A percentile compares a stretch with the other conserved stretches of the same genome.
Conservation (phyloP, 2,797 vertebrate species). For the Channa striata region DNA sequence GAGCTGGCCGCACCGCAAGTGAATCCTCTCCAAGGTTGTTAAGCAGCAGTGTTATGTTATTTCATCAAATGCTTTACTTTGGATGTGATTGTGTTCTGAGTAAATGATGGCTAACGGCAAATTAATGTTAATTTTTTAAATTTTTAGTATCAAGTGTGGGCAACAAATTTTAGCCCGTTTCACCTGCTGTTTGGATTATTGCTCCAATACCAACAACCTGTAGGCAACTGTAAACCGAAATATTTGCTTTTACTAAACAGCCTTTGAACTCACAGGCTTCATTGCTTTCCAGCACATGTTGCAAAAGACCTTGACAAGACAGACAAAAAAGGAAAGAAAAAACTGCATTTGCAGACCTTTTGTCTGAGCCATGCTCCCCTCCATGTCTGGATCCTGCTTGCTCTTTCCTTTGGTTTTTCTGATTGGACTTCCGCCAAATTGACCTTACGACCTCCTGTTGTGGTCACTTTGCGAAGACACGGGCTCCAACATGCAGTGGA, state of each 20-base stretch:
- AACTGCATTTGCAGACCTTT: constrained; percentile 33
- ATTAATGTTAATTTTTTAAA: neutral
- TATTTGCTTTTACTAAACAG: neutral
- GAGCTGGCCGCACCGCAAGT: constrained; percentile 11
- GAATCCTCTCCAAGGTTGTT: constrained; percentile 40
- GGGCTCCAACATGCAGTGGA: constrained; percentile 48
- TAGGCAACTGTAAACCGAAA: neutral
- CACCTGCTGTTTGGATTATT: constrained; percentile 43
- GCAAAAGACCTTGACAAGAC: constrained; percentile 22
- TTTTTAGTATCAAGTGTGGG: constrained; percentile 14
- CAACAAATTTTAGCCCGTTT: constrained; percentile 19
- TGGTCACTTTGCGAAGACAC: constrained; percentile 59
- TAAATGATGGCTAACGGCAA: constrained; percentile 17
- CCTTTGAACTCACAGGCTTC: constrained; percentile 34
- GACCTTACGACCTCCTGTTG: constrained; percentile 51
- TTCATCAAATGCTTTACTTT: constrained; percentile 21
- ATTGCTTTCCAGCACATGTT: constrained; percentile 36
- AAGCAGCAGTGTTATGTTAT: constrained; percentile 19
- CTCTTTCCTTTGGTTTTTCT: constrained; percentile 61
- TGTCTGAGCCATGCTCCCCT: constrained; percentile 17
- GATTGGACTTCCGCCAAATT: constrained; percentile 63
- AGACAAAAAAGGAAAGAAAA: neutral
- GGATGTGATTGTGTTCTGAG: constrained; percentile 15
- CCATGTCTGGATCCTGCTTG: constrained; percentile 40
- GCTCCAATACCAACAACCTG: constrained; percentile 13